Base-by-base conservation (phyloP, 2,888 invertebrate genomes). In the Eupeodes luniger region DNA sequence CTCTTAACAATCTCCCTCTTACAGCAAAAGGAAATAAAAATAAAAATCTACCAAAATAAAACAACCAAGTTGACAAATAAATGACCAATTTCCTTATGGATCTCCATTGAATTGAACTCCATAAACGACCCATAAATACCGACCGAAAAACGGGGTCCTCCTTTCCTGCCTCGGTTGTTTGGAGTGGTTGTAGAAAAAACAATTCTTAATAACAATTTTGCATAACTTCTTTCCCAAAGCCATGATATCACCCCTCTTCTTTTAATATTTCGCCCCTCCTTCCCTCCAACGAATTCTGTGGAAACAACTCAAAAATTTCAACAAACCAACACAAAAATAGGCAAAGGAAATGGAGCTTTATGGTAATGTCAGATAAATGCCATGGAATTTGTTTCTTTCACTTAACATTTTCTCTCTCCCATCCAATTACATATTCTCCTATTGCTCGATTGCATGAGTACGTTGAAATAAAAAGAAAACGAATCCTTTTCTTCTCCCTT, bases 381-480 rank as follows among this genome's bases (percentile, higher is more conserved):
- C 70, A 83, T 81, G 77, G 83, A 87, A 87, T 83, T 87, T 87
- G 83, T 83, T 80, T 87, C 87, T 83, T 87, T 87, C 87, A 88
- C 88, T 88, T 85, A 88, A 88, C 88, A 59, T 59, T 36, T 82
- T 81, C 79, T 78, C 82, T 88, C 80, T 74, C 81, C 81, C 81
- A 81, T 85, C 88, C 88, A 88, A 88, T 88, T 88, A 88, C 88
- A 84, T 85, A 88, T 84, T 87, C 81, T 14, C 40, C 40, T 9
- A 27, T 7, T 47, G 49, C 47, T 66, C 36, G 40, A 40, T 40
- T 67, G 27, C 61, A 70, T 59, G 76, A 61, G 53, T 49, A 55
- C 44, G 44, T 44, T 7, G n/a, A 55, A 19, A 44, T 16, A 51
- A 9, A 55, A 36, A 27, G 0, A 53, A 19, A 55, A 70, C 27